These are phyloP conservation scores for Scaeva pyrastri DNA, from an alignment of 2,888 invertebrate species.

Conservation along the genomic window DNA sequence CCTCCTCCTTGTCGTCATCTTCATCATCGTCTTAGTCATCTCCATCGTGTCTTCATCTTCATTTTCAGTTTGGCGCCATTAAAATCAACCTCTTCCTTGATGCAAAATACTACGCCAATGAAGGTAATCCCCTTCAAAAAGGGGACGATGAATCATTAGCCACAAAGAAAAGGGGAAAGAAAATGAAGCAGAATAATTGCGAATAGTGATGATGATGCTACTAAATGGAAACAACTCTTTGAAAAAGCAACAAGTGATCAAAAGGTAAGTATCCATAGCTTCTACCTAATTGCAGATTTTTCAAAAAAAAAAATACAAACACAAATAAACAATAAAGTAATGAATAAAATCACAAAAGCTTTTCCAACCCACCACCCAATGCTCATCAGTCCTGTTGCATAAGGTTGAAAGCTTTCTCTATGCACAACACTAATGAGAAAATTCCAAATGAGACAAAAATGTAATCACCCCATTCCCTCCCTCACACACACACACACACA, in stretches of 20 bases:
- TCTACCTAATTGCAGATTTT: conserved; percentile 15
- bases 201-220: neutral
- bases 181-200: conserved; percentile 69
- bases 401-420: conserved; percentile 53
- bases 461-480: conserved; percentile 36
- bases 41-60: conserved; percentile 14
- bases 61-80: conserved; percentile 64
- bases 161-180: conserved; percentile 58
- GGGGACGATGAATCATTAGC: conserved; percentile 67
- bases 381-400: conserved; percentile 35
- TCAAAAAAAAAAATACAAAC: neutral
- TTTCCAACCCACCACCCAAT: neutral
- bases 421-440: conserved; percentile 73
- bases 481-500: conserved; percentile 1
- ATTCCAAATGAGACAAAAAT: conserved; percentile 55
- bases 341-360: conserved; percentile 54
- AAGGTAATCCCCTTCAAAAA: conserved; percentile 31
- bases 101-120: conserved; percentile 9
- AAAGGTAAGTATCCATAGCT: conserved; percentile 25
- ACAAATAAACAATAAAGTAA: conserved; percentile 20
- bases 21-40: neutral
- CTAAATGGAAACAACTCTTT: neutral
- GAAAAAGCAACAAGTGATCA: conserved; percentile 67
- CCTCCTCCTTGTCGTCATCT: neutral
- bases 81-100: conserved; percentile 38